Evolutionary conservation across 2,797 vertebrate species (phyloP), one percentile per base, ranked within the genome.

Genomic region (Crenichthys baileyi): DNA sequence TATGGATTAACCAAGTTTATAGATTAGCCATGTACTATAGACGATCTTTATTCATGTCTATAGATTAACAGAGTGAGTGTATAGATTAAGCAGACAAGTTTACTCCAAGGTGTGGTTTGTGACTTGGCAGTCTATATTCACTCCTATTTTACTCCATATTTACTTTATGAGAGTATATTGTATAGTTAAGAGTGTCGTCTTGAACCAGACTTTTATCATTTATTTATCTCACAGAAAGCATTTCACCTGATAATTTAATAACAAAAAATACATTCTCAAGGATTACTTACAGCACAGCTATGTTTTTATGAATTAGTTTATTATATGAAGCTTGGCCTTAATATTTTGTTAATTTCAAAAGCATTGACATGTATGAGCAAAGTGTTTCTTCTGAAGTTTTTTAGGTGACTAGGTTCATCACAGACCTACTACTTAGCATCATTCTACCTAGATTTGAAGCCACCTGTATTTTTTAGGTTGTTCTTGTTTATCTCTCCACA

Each of bases 1-100:
- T 94, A 95, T 93, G 79, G 94, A 94, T 94, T 88, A 79, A 87
- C 79, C 79, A 86, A 92, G 92, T 95, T 82, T 92, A 94, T 94
- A 92, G 91, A 93, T 93, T 93, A 92, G 85, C 87, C 90, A 92
- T 94, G 92, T 91, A 92, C 92, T 90, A 89, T 79, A 79, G 85
- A 63, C 79, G 85, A 84, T 87, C 77, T 78, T 58, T 24, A 39
- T 75, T 75, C 72, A 63, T 39, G 3, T 79, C 77, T 90, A 92
- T 93, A 84, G 92, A 94, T 93, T 79, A 31, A 36, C 65, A 70
- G 78, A 75, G 83, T 78, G 78, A 82, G 80, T 6, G 2, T 82
- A 91, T 88, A 61, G 91, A 92, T 92, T 36, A 31, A 82, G 78
- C 29, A 3, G 80, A 89, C 86, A 83, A 74, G 36, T 94, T 92